These are phyloP conservation scores for Allophyes oxyacanthae DNA, from an alignment of 2,888 invertebrate species.

Conservation along the genomic window DNA sequence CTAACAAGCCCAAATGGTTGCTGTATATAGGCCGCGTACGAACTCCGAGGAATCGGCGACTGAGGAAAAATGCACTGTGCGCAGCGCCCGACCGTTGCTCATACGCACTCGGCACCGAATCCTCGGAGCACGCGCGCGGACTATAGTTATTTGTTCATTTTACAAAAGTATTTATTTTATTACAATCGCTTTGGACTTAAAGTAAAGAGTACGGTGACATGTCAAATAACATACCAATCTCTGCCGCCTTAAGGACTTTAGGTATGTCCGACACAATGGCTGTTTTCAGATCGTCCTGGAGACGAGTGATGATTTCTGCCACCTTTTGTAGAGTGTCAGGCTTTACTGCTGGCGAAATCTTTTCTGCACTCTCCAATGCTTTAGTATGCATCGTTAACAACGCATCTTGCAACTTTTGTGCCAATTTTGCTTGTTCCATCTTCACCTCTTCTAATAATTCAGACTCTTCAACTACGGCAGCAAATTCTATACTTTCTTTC, in stretches of 20 bases:
- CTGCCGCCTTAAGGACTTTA: constrained; percentile 29
- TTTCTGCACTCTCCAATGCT: constrained; percentile 58
- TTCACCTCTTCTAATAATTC: constrained; percentile 19
- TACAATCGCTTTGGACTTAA: too few relatives aligned
- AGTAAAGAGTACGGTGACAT: too few relatives aligned
- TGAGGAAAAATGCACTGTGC: too few relatives aligned
- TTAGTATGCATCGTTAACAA: constrained; percentile 60
- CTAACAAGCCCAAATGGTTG: too few relatives aligned
- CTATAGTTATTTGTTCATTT: too few relatives aligned
- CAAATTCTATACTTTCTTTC: constrained; percentile 51
- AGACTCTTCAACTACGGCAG: constrained; percentile 34
- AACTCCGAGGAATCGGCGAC: too few relatives aligned
- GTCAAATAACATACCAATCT: constrained; percentile 41
- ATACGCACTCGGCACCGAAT: too few relatives aligned
- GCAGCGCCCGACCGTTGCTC: too few relatives aligned
- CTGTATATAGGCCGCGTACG: too few relatives aligned
- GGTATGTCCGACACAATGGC: constrained; percentile 42
- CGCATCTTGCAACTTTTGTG: constrained; percentile 57
- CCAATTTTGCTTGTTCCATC: constrained; percentile 54
- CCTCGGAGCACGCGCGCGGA: too few relatives aligned
- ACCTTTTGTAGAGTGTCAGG: constrained; percentile 59
- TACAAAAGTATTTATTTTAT: too few relatives aligned
- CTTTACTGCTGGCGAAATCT: constrained; percentile 46
- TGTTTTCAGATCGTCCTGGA: constrained; percentile 66
- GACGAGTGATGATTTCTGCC: constrained; percentile 62